Evolutionary conservation across 30 jellyfish, hydroid and myxozoan genomes (phyloP), one percentile per base, ranked within the genome.

Genomic region (Cassiopea xamachana): DNA sequence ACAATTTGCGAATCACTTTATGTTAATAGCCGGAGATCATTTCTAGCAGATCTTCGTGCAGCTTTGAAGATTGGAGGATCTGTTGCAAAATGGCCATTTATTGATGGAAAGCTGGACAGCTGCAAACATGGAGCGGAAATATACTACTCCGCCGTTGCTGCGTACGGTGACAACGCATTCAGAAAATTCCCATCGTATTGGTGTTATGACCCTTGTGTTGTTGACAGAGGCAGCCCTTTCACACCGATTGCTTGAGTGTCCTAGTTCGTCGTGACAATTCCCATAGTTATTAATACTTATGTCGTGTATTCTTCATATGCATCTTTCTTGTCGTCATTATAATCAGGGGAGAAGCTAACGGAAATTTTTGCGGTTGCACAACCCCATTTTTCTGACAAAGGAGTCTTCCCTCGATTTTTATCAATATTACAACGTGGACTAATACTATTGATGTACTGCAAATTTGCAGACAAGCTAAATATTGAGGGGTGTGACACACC

Each of bases 71-170:
- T 78, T 48, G 87, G 75, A 43, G 87, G 75, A 19, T 59, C 71
- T 8, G 51, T 78, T 50, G 94, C 89, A 19, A 87, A 87, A 18
- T 75, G 85, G 89, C 85, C 94, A 10, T 59, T 58, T 13, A 68
- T 87, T 2, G 13, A 47, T n/a, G 84, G 81, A 5, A 46, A 75
- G 51, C 61, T 44, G 49, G 84, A 48, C 73, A 73, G 71, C 75
- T 87, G 94, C 80, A 64, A 64, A 50, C 94, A 87, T 9, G 94
- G 89, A 1, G 89, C 94, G 1, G 47, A 76, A 17, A 77, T 87
- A 45, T 87, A 87, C 77, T 87, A 76, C 84, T 17, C 59, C 46
- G 77, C 94, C 2, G 94, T 87, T 49, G 75, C 58, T 13, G 78
- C 44, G 64, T 87, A 48, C 59, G 94, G 89, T n/a, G 89, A 87